A percentile compares a stretch with the other conserved stretches of the same genome.
phyloP scores from a whole-genome alignment of 2,888 invertebrate genomes.

The Thereva nobilitata region DNA sequence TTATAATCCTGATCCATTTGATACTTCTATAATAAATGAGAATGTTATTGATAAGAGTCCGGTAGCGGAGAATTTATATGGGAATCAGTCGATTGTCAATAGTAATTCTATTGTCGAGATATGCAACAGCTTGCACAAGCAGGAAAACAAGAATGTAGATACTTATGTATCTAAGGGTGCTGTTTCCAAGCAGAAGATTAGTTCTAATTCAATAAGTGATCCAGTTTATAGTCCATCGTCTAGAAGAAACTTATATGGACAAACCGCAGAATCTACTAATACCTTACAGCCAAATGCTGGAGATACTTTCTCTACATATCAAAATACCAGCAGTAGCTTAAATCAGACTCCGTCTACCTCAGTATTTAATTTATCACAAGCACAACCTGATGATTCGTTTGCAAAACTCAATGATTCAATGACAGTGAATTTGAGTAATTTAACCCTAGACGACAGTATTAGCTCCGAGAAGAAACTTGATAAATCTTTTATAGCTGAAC shows the following conservation, averaged over 20 bases:
- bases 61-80: slow-evolving; percentile 22
- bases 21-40: slow-evolving; percentile 60
- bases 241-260: slow-evolving; percentile 7
- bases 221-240: slow-evolving; percentile 17
- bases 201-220: slow-evolving; percentile 11
- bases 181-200: slow-evolving; percentile 37
- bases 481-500: slow-evolving; percentile 65
- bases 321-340: slow-evolving; percentile 3
- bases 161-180: slow-evolving; percentile 36
- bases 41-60: slow-evolving; percentile 39
- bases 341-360: slow-evolving; percentile 11
- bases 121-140: slow-evolving; percentile 24
- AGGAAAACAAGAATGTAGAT: neutral
- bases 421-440: slow-evolving; percentile 50
- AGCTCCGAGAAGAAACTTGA: slow-evolving; percentile 60
- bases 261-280: neutral
- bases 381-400: slow-evolving; percentile 17
- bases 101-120: slow-evolving; percentile 20
- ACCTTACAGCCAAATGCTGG: neutral
- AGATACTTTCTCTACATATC: neutral
- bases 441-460: slow-evolving; percentile 48
- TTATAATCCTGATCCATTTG: slow-evolving; percentile 65
- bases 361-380: slow-evolving; percentile 9
- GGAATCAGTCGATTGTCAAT: slow-evolving; percentile 21
- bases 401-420: slow-evolving; percentile 46